Base-by-base conservation (phyloP, 2,797 vertebrate species). In the Pelodytes ibericus region DNA sequence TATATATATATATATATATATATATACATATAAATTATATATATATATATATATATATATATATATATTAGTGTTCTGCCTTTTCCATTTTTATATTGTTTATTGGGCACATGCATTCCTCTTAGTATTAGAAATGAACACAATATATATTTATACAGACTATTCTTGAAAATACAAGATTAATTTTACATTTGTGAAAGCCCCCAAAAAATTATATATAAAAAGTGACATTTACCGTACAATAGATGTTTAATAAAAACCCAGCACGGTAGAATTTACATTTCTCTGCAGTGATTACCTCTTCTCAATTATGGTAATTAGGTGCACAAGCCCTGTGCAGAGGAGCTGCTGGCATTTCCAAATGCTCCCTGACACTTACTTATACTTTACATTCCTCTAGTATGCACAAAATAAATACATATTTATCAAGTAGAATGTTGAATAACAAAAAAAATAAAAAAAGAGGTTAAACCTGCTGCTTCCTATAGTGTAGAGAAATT, bases 221-320 rank as follows among this genome's bases (percentile, higher is more conserved):
- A 70, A 71, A 44, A 70, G 66, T 76, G 66, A 76, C 74, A 76
- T 76, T 76, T 76, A 76, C 74, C 20, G 44, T 63, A 70, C 66
- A 76, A 62, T 56, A 53, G 26, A 56, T 63, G 25, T 63, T 76
- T 76, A 70, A 76, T 76, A 63, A 70, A 70, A 76, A 13, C 44
- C 56, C 47, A 8, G 47, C 15, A 20, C 22, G 47, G 27, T 56
- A 75, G 30, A 69, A 75, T 75, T 75, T 75, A 69, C 74, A 75
- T 75, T 75, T 62, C 65, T 76, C 47, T 61, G 31, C 49, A 70
- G 74, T 67, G 47, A 76, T 75, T 75, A 68, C 63, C 26, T 31
- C 25, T 36, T 67, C 53, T 67, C 53, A 75, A 47, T 75, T 60
- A 75, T 76, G 74, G 18, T 70, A 76, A 76, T 70, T 70, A 62